Percentiles rank a stretch among this genome's conserved stretches.
Conservation (phyloP, 2,888 invertebrate species). For the Globia sparganii region DNA sequence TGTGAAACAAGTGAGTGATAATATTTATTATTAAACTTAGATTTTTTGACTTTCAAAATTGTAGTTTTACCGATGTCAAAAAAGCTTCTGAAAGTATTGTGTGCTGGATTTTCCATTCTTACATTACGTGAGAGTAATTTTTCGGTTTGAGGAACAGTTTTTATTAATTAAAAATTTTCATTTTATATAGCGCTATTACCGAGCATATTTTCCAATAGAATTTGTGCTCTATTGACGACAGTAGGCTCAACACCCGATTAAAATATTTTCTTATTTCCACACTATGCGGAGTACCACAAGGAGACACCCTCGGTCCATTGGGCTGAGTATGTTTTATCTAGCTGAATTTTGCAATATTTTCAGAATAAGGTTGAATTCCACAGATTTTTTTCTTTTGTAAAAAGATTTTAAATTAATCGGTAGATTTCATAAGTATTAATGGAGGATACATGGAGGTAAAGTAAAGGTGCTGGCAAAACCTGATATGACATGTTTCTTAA, state of each 20-base stretch:
- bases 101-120: no score
- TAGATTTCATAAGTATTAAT: neutral
- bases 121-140: neutral
- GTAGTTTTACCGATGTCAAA: neutral
- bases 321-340: neutral
- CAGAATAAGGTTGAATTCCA: neutral
- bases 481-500: neutral
- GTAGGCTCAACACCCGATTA: no score
- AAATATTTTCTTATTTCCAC: neutral
- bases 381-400: neutral
- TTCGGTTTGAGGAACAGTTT: neutral
- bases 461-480: neutral
- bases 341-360: neutral
- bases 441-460: neutral
- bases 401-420: neutral
- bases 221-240: neutral
- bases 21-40: neutral
- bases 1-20: slow-evolving; percentile 67
- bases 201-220: no score
- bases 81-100: no score
- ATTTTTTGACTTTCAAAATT: neutral
- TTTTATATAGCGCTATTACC: neutral
- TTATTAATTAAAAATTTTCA: neutral
- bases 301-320: neutral
- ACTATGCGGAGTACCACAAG: neutral